Evolutionary conservation across 2,888 invertebrate genomes (phyloP).

Genomic region (Uropetala carovei): DNA sequence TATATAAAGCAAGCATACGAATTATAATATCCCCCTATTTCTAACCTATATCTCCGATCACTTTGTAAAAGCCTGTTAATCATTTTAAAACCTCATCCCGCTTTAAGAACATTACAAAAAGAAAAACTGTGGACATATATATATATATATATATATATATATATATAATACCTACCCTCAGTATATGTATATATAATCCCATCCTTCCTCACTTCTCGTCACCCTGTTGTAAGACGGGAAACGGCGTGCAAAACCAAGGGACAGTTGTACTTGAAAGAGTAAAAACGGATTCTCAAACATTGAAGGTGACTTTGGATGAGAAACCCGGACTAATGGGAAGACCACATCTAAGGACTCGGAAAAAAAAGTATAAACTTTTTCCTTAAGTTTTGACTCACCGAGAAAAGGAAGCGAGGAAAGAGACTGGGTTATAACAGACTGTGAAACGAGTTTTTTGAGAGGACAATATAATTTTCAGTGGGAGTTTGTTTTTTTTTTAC

Average conservation of each 20-base stretch:
- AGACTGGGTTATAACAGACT: neutral
- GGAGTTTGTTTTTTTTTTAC: neutral
- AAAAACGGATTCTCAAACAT: slow-evolving; percentile 51
- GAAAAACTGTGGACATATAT: too few relatives aligned
- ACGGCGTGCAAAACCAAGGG: neutral
- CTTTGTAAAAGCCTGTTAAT: neutral
- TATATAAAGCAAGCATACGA: neutral
- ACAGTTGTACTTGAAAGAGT: neutral
- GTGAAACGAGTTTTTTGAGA: neutral
- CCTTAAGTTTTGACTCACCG: slow-evolving; percentile 27
- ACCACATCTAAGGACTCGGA: slow-evolving; percentile 51
- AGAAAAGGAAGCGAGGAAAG: neutral
- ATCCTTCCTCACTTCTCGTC: too few relatives aligned
- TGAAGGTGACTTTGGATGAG: neutral
- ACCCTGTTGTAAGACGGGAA: too few relatives aligned
- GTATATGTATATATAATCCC: too few relatives aligned
- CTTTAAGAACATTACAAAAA: too few relatives aligned
- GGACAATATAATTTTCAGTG: neutral
- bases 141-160: too few relatives aligned
- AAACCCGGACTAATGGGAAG: slow-evolving; percentile 49
- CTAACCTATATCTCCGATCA: too few relatives aligned
- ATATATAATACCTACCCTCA: too few relatives aligned
- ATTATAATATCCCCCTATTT: neutral
- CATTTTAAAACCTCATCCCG: neutral
- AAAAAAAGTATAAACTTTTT: slow-evolving; percentile 56